Percentiles rank a stretch among this genome's conserved stretches.
These are phyloP conservation scores for Mesoligia furuncula DNA, from an alignment of 2,888 invertebrate species.

Conservation along the genomic window DNA sequence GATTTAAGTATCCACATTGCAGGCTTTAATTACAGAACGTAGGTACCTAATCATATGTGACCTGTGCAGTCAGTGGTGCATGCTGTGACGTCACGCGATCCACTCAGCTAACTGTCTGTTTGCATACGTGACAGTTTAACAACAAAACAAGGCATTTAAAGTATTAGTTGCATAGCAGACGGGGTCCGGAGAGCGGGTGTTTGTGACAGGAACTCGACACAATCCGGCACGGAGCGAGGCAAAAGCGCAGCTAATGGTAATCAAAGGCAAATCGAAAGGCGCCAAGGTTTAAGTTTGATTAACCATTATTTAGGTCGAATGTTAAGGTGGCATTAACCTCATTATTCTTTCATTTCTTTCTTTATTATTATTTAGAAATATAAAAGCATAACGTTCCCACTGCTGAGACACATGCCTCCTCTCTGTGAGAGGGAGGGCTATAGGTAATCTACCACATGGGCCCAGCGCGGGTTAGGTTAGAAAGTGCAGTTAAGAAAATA, in stretches of 20 bases:
- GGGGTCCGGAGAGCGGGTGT: neutral
- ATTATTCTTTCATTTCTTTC: neutral
- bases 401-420: neutral
- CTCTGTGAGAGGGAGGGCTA: neutral
- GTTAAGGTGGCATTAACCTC: slow-evolving; percentile 4
- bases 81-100: slow-evolving; percentile 30
- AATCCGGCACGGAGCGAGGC: neutral
- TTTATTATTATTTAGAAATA: neutral
- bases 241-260: neutral
- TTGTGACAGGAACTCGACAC: neutral
- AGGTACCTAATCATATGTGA: slow-evolving; percentile 39
- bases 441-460: neutral
- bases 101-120: slow-evolving; percentile 10
- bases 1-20: neutral
- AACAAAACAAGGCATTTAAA: slow-evolving; percentile 8
- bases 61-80: slow-evolving; percentile 38
- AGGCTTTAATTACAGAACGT: slow-evolving; percentile 15
- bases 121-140: slow-evolving; percentile 9
- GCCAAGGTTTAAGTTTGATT: slow-evolving; percentile 9
- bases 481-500: neutral
- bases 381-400: neutral
- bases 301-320: slow-evolving; percentile 7
- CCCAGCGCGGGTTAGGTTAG: too few species aligned
- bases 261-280: slow-evolving; percentile 17
- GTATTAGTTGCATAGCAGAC: neutral